Percentiles rank a stretch among this genome's conserved stretches.
These are phyloP conservation scores for Poeciliopsis paucimaculata DNA, from an alignment of 2,797 vertebrate species.

Conservation along the genomic window DNA sequence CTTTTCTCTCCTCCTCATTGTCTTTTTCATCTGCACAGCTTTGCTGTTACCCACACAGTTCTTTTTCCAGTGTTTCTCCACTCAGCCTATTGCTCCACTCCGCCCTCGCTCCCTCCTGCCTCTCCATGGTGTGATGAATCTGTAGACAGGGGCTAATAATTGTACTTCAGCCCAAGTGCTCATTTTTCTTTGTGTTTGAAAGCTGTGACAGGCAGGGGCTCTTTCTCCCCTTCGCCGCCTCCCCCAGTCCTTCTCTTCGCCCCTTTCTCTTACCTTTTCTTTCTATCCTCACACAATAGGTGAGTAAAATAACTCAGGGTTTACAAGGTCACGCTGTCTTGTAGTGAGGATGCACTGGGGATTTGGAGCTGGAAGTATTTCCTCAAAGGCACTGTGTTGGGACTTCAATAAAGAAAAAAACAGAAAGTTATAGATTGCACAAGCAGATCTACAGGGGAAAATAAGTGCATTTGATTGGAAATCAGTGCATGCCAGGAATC, in stretches of 20 bases:
- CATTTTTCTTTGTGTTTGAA: slow-evolving; percentile 87
- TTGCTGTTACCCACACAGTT: slow-evolving; percentile 36
- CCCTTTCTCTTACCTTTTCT: slow-evolving; percentile 56
- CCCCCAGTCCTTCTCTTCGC: slow-evolving; percentile 33
- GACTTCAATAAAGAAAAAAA: slow-evolving; percentile 70
- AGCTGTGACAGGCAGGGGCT: slow-evolving; percentile 82
- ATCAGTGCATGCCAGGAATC: slow-evolving; percentile 49
- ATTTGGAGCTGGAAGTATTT: slow-evolving; percentile 69
- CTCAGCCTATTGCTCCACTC: slow-evolving; percentile 41
- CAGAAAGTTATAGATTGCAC: slow-evolving; percentile 68
- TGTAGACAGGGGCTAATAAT: slow-evolving; percentile 85
- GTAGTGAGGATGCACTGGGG: slow-evolving; percentile 71
- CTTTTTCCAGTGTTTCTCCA: slow-evolving; percentile 30
- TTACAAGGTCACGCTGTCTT: slow-evolving; percentile 84
- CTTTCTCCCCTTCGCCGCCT: slow-evolving; percentile 28
- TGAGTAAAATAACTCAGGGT: slow-evolving; percentile 82
- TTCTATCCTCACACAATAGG: slow-evolving; percentile 73
- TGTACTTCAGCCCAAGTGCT: slow-evolving; percentile 83
- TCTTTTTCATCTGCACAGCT: slow-evolving; percentile 41
- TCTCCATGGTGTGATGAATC: slow-evolving; percentile 83
- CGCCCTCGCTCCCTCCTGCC: slow-evolving; percentile 36
- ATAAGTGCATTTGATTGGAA: slow-evolving; percentile 64
- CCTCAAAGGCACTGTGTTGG: slow-evolving; percentile 73
- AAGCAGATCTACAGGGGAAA: slow-evolving; percentile 55
- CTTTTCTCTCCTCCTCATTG: slow-evolving; percentile 33